Base-by-base conservation (phyloP, 2,797 vertebrate species). In the Liasis olivaceus region DNA sequence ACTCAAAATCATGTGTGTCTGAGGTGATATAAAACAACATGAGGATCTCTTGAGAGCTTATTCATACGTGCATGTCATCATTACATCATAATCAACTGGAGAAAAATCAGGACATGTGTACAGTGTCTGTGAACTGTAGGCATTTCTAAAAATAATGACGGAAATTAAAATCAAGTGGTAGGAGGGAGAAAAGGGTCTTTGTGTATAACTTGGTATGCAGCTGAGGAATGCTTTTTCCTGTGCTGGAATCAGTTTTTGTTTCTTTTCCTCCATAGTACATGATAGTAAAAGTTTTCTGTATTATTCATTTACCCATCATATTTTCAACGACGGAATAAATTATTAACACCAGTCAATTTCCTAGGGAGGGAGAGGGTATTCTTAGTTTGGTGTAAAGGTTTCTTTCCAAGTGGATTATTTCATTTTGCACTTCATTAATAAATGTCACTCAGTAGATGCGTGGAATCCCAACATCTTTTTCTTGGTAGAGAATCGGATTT, bases 261-360 rank as follows among this genome's bases (percentile, higher is more conserved):
- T 63, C 51, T 31, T 86, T 47, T 56, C 66, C 54, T 63, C 31
- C 59, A 64, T 64, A 69, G 26, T 13, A 13, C 60, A 64, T 85
- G 47, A 85, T 2, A 36, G 56, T 87, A 31, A n/a, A 87, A 22
- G 28, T 31, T 4, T 77, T 15, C n/a, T 42, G 51, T 87, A 24
- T 89, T 56, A 89, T 28, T 85, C 58, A 89, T 66, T 66, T 69
- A 59, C 60, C 28, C 56, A 89, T 11, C 77, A 51, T 81, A 69
- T 89, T 14, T 51, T 94, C 89, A 72, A 47, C 92, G 87, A 88
- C 13, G 88, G 87, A 95, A 91, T 84, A 47, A 94, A 88, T 56
- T 84, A 6, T 51, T 84, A 94, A 17, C 84, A 90, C 63, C 95
- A 92, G 90, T 69, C 31, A 87, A 15, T 94, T 95, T 91, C 90